Evolutionary conservation across 30 jellyfish, hydroid and myxozoan genomes (phyloP).

Genomic region (Nemopilema nomurai): DNA sequence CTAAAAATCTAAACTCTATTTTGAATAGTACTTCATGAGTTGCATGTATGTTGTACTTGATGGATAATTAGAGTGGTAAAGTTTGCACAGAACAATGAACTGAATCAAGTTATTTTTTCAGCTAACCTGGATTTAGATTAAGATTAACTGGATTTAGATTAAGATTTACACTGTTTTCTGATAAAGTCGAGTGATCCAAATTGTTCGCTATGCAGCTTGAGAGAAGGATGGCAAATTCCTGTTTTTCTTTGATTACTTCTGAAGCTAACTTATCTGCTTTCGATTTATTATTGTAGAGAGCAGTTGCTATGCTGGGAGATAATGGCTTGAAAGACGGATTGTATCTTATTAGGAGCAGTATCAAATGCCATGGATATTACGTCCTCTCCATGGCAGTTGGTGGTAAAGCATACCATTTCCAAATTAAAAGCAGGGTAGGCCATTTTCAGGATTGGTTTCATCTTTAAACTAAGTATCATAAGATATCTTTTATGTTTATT

Average conservation of each 20-base stretch:
- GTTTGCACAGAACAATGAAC: background rate
- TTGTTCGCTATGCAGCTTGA: too few relatives aligned
- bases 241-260: too few relatives aligned
- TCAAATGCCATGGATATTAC: conserved; percentile 89
- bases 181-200: too few relatives aligned
- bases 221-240: too few relatives aligned
- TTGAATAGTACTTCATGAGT: too few relatives aligned
- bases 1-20: too few relatives aligned
- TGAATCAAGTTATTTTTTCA: background rate
- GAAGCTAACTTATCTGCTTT: background rate
- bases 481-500: too few relatives aligned
- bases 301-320: conserved; percentile 52
- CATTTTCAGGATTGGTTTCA: background rate
- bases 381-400: conserved; percentile 75
- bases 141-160: too few relatives aligned
- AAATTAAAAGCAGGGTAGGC: conserved; percentile 90
- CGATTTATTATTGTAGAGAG: conserved; percentile 50
- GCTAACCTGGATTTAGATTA: too few relatives aligned
- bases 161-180: too few relatives aligned
- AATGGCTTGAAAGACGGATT: conserved; percentile 79
- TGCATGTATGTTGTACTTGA: background rate
- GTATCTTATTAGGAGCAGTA: conserved; percentile 86
- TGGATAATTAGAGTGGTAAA: background rate
- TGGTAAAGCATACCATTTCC: conserved; percentile 81
- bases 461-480: too few relatives aligned